phyloP scores from a whole-genome alignment of 2,888 invertebrate species.

The Cinara cedri region DNA sequence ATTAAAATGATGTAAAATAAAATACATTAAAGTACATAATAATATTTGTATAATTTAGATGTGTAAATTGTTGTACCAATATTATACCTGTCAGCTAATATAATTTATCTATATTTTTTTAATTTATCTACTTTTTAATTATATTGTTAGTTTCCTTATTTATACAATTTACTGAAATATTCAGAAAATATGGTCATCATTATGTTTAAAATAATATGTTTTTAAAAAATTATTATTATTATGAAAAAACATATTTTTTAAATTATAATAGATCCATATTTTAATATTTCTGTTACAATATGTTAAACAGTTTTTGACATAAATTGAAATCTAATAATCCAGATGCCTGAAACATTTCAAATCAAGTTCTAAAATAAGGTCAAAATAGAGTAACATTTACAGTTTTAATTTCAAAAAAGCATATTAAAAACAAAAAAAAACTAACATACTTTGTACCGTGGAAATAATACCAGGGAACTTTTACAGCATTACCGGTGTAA shows the following conservation, averaged over 20 bases:
- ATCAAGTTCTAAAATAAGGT: too few species aligned
- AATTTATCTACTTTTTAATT: conserved; percentile 9
- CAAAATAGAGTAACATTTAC: too few species aligned
- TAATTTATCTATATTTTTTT: conserved; percentile 22
- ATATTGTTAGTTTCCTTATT: conserved; percentile 34
- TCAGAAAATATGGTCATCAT: conserved; percentile 26
- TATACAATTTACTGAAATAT: conserved; percentile 7
- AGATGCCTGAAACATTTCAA: too few species aligned
- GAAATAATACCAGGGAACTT: too few species aligned
- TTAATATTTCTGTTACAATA: conserved; percentile 15
- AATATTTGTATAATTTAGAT: conserved; percentile 23
- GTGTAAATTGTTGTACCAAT: background rate
- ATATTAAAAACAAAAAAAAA: too few species aligned
- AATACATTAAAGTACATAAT: conserved; percentile 19
- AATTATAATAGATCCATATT: conserved; percentile 25
- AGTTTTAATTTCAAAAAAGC: too few species aligned
- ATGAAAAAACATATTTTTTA: conserved; percentile 17
- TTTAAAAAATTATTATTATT: conserved; percentile 4
- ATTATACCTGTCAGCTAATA: conserved; percentile 9
- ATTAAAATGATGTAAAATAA: conserved; percentile 23
- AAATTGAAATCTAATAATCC: background rate
- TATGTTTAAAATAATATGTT: conserved; percentile 27
- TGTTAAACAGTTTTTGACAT: conserved; percentile 2
- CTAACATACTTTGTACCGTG: too few species aligned
- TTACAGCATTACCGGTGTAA: too few species aligned